These are phyloP conservation scores for Microchrysa polita DNA, from an alignment of 2,888 invertebrate species.

Conservation along the genomic window DNA sequence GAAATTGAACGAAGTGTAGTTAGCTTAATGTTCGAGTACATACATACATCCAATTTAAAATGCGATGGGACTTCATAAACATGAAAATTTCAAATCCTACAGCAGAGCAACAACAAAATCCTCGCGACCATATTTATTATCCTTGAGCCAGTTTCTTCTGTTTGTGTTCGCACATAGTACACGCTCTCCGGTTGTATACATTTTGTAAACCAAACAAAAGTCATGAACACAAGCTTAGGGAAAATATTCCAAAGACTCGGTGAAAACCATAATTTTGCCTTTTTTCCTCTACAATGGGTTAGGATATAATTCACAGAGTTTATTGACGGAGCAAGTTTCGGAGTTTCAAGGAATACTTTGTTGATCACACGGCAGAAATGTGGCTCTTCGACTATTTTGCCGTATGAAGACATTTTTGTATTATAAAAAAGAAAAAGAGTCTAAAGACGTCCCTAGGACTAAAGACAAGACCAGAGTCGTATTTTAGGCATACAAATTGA, in stretches of 20 bases:
- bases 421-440: neutral
- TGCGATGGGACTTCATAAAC: too few relatives aligned
- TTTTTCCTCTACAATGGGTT: neutral
- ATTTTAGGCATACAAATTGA: too few relatives aligned
- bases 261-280: neutral
- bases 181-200: too few relatives aligned
- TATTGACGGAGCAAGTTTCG: neutral
- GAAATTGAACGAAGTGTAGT: too few relatives aligned
- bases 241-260: neutral
- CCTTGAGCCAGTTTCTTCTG: neutral
- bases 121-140: neutral
- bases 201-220: too few relatives aligned
- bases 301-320: neutral
- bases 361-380: too few relatives aligned
- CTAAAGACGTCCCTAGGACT: neutral
- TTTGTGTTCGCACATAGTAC: too few relatives aligned
- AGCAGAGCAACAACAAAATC: neutral
- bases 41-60: too few relatives aligned
- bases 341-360: too few relatives aligned
- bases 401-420: neutral
- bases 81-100: too few relatives aligned
- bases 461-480: neutral
- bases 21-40: too few relatives aligned
- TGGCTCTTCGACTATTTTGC: neutral
- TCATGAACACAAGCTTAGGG: too few relatives aligned